Evolutionary conservation across 2,888 invertebrate genomes (phyloP), one percentile per base, ranked within the genome.

Genomic region (Mellilla xanthometata): DNA sequence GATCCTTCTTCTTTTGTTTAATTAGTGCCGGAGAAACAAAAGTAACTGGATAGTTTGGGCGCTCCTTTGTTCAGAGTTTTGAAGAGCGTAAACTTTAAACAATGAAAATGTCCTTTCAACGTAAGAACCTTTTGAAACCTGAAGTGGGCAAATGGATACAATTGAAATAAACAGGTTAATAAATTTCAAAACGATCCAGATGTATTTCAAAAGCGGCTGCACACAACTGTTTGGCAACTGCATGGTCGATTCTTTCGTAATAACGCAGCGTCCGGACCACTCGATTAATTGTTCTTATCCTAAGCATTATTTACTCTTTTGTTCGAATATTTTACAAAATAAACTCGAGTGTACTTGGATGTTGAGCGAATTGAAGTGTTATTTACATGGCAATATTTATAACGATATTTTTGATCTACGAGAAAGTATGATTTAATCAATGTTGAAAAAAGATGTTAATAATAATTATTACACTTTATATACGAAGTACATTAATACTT

Each of bases 171-270:
- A 84, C 82, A 81, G 84, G 83, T 87, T 86, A 86, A 88, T 86
- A 83, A 75, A 80, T 89, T 88, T 86, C 86, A 86, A 88, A 89
- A 86, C 87, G 84, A 83, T 88, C 85, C 87, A 88, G 86, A 88
- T 87, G 85, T 84, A 82, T 87, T 69, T 68, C 73, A 76, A 84
- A 86, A 87, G 87, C 81, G 78, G 84, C 79, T 83, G 78, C 82
- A 77, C 69, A 82, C 77, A 76, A 82, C 73, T 78, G 82, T 88
- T 87, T 83, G 77, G 82, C 76, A 87, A 88, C 76, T 71, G 66
- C 71, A 72, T 73, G 76, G 74, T 63, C 76, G 76, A 76, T 78
- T 81, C 76, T 85, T 82, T 85, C 83, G 74, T 65, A 83, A n/a
- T n/a, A n/a, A 76, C 79, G 76, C 86, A 86, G 87, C 87, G 86